A percentile compares a stretch with the other conserved stretches of the same genome.
Evolutionary conservation across 2,888 invertebrate genomes (phyloP).

Genomic region (Ommatoiulus sabulosus): DNA sequence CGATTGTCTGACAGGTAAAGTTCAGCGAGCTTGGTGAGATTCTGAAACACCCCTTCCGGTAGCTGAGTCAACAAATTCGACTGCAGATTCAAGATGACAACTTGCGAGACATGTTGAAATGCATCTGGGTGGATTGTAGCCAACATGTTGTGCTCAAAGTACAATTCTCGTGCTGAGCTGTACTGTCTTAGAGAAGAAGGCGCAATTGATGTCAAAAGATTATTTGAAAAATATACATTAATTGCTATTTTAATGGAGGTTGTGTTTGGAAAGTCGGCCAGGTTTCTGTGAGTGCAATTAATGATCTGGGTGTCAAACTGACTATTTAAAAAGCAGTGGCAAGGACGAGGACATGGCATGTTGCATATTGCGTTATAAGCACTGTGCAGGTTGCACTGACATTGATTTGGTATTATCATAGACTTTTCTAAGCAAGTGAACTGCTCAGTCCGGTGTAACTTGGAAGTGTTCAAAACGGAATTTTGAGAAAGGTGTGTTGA

Average conservation of each 20-base stretch:
- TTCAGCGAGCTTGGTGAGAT: neutral
- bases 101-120: neutral
- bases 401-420: neutral
- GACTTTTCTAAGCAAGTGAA: neutral
- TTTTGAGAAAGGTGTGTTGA: neutral
- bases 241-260: neutral
- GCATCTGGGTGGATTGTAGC: neutral
- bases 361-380: neutral
- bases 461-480: neutral
- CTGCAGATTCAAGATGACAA: constrained; percentile 38
- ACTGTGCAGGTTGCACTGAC: neutral
- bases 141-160: neutral
- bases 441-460: neutral
- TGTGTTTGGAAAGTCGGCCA: neutral
- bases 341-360: neutral
- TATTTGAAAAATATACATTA: constrained; percentile 15
- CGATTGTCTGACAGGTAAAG: constrained; percentile 28
- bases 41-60: neutral
- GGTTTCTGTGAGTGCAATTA: neutral
- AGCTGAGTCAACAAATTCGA: neutral
- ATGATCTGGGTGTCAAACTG: neutral
- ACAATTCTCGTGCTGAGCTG: neutral
- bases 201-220: neutral
- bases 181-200: neutral
- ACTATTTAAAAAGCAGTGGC: neutral